Evolutionary conservation across 2,888 invertebrate genomes (phyloP).

Genomic region (Maniola hyperantus): DNA sequence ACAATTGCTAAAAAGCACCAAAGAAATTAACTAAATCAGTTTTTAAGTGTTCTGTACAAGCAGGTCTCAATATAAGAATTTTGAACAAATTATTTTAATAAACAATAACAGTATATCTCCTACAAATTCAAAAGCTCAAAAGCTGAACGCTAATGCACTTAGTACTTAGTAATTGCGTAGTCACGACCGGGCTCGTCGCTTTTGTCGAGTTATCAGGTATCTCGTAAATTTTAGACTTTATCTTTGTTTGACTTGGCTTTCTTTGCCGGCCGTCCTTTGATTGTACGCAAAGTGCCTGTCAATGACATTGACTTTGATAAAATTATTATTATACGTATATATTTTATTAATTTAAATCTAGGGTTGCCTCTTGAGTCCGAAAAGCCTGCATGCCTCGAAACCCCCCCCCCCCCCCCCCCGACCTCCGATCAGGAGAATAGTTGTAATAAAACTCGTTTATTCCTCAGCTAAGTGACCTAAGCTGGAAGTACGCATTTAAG

Average conservation of each 20-base stretch:
- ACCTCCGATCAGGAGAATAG: too few species aligned
- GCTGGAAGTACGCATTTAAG: not conserved
- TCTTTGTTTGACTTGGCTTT: constrained; percentile 27
- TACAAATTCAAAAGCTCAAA: constrained; percentile 18
- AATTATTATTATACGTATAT: too few species aligned
- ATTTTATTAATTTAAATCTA: too few species aligned
- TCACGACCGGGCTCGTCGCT: constrained; percentile 29
- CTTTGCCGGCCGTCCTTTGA: constrained; percentile 23
- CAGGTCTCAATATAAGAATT: too few species aligned
- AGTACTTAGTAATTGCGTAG: constrained; percentile 29
- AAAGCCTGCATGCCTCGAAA: too few species aligned
- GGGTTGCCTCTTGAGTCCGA: too few species aligned
- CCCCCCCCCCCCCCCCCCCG: too few species aligned
- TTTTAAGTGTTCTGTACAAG: too few species aligned
- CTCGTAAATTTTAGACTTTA: constrained; percentile 36
- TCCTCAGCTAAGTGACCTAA: too few species aligned
- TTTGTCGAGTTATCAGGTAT: constrained; percentile 34
- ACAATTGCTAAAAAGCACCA: too few species aligned
- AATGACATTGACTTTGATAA: constrained; percentile 15
- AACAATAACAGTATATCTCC: constrained; percentile 7
- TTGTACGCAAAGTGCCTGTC: constrained; percentile 20
- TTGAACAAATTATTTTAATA: not conserved
- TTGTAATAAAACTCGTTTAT: too few species aligned
- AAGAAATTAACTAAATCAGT: too few species aligned
- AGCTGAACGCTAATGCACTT: constrained; percentile 22